Evolutionary conservation across 2,888 invertebrate species (phyloP).

Genomic region (Oligia fasciuncula): DNA sequence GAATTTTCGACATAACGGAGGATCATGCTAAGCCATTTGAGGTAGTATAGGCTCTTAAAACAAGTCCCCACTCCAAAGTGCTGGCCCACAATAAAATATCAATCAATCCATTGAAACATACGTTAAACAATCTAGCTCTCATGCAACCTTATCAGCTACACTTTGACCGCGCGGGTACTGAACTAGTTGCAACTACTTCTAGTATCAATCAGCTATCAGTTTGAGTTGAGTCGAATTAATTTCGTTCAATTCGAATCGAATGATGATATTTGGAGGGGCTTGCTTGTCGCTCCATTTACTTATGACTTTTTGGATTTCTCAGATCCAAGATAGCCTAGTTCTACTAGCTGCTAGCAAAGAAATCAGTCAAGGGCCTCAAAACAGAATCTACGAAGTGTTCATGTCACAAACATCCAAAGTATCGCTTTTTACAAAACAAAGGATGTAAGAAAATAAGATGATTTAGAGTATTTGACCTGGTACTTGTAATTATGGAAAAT

Average conservation of each 20-base stretch:
- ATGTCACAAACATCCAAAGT: neutral
- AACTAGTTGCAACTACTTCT: slow-evolving; percentile 60
- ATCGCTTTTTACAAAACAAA: slow-evolving; percentile 6
- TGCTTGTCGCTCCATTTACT: neutral
- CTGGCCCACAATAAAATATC: slow-evolving; percentile 35
- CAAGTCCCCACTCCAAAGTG: neutral
- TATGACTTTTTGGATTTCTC: neutral
- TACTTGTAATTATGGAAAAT: slow-evolving; percentile 39
- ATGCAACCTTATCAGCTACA: slow-evolving; percentile 52
- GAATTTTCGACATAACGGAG: too few species aligned
- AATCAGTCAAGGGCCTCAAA: too few species aligned
- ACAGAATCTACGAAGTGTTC: neutral
- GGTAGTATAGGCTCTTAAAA: too few species aligned
- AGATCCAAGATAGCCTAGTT: neutral
- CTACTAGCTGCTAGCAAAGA: neutral
- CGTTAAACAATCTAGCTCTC: slow-evolving; percentile 44
- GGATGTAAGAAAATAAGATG: slow-evolving; percentile 10
- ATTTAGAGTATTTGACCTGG: slow-evolving; percentile 39
- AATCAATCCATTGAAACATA: slow-evolving; percentile 49
- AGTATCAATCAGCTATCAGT: slow-evolving; percentile 37
- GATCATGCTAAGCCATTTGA: too few species aligned
- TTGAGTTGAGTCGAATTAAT: slow-evolving; percentile 25
- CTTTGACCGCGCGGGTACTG: slow-evolving; percentile 61
- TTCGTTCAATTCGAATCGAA: slow-evolving; percentile 10
- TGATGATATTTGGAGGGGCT: neutral